Percentiles rank a stretch among this genome's conserved stretches.
These are phyloP conservation scores for Pipa parva DNA, from an alignment of 2,113 vertebrate species.

Conservation along the genomic window DNA sequence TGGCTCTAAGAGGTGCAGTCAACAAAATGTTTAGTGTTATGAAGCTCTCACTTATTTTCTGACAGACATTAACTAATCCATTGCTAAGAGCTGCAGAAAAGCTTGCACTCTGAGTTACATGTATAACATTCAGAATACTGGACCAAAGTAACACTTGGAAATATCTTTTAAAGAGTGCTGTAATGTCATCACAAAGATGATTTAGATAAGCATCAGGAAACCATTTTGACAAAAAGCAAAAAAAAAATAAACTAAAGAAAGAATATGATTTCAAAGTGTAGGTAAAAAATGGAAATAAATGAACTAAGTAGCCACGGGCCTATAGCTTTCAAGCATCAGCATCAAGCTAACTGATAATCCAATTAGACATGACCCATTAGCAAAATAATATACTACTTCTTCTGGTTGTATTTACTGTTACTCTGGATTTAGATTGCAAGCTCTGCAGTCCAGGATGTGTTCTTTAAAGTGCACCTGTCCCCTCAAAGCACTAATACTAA, in stretches of 20 bases:
- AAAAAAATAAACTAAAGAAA: neutral
- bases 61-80: neutral
- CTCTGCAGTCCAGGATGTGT: no score
- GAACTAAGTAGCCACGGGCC: neutral
- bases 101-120: no score
- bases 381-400: no score
- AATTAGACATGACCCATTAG: no score
- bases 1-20: conserved; percentile 33
- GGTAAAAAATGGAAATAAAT: neutral
- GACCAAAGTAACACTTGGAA: no score
- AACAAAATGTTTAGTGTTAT: conserved; percentile 23
- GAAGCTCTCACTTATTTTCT: conserved; percentile 33
- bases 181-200: neutral
- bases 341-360: no score
- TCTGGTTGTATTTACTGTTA: no score
- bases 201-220: neutral
- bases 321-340: no score
- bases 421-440: no score
- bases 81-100: neutral
- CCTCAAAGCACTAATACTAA: no score
- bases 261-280: conserved; percentile 7
- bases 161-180: neutral
- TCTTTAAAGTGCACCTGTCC: no score
- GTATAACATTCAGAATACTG: no score
- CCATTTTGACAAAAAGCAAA: neutral